Conservation (phyloP, 2,797 vertebrate genomes). For the Natrix natrix region DNA sequence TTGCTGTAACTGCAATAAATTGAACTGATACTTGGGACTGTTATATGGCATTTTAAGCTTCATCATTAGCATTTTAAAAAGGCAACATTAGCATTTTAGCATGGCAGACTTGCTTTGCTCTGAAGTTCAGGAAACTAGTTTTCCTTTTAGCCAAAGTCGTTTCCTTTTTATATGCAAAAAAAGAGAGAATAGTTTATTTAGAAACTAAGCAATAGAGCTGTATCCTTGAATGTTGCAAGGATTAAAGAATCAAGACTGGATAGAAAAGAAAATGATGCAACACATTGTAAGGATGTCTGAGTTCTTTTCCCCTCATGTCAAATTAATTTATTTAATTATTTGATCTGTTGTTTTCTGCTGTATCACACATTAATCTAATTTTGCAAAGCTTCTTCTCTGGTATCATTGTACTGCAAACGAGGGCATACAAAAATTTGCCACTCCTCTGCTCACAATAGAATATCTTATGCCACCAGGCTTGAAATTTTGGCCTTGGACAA, state of each 20-base stretch:
- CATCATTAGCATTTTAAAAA: background rate
- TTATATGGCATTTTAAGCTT: background rate
- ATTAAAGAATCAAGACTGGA: background rate
- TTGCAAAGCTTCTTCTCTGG: too few species aligned
- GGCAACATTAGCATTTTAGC: background rate
- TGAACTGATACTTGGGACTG: background rate
- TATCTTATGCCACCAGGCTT: too few species aligned
- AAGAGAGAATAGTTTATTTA: background rate
- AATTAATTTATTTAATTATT: background rate
- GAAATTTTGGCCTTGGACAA: too few species aligned
- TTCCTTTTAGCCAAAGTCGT: background rate
- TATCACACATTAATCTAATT: background rate
- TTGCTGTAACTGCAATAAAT: background rate
- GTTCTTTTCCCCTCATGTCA: background rate
- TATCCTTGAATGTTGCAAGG: background rate
- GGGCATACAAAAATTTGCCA: too few species aligned
- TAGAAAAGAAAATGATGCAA: background rate
- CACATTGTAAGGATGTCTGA: background rate
- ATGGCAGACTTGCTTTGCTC: background rate
- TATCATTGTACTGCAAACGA: too few species aligned
- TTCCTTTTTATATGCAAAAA: background rate
- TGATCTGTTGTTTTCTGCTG: background rate
- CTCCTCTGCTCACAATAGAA: too few species aligned
- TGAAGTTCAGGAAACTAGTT: background rate
- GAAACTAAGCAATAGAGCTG: background rate